Base-by-base conservation (phyloP, 2,113 vertebrate genomes). In the Poecile atricapillus region DNA sequence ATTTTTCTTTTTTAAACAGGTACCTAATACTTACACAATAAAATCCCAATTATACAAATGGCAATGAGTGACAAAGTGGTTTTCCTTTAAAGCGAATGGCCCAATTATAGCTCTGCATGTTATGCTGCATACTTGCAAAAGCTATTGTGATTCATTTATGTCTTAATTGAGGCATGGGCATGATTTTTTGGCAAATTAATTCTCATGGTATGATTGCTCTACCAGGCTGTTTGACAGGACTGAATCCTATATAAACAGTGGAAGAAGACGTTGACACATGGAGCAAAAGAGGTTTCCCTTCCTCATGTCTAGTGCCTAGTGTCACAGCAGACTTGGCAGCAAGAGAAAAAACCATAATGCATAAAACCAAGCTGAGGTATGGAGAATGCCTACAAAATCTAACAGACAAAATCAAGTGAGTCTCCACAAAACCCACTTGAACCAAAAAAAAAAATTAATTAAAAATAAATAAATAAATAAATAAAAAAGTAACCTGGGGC, bases 161-260 rank as follows among this genome's bases (percentile, higher is more conserved):
- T 37, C 46, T 67, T 65, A 52, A 65, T 1, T 11, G 28, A 44
- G 31, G 43, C 43, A 64, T 1, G 3, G 28, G 17, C 27, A 37
- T 4, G 41, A 28, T 5, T 55, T 79, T 70, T 52, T 63, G 8
- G 56, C 33, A 68, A 85, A 94, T 58, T 58, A 87, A 75, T 35
- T 76, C 14, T n/a, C 44, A 59, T 0, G 0, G 24, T 10, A 28
- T 19, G 19, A 31, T 44, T 63, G 52, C 27, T 64, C 21, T 27
- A n/a, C 2, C 3, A 89, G 11, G 17, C 44, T 68, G 39, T 41
- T 1, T 28, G 28, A 65, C 31, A 41, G 22, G 22, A 78, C 37
- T 41, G 53, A 81, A 91, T 39, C 11, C 7, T 53, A 24, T 33
- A 13, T 14, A 39, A 87, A 44, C 12, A 60, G 15, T 17, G 25